Evolutionary conservation across 2,113 vertebrate genomes (phyloP).

Genomic region (Crotalus tigris): DNA sequence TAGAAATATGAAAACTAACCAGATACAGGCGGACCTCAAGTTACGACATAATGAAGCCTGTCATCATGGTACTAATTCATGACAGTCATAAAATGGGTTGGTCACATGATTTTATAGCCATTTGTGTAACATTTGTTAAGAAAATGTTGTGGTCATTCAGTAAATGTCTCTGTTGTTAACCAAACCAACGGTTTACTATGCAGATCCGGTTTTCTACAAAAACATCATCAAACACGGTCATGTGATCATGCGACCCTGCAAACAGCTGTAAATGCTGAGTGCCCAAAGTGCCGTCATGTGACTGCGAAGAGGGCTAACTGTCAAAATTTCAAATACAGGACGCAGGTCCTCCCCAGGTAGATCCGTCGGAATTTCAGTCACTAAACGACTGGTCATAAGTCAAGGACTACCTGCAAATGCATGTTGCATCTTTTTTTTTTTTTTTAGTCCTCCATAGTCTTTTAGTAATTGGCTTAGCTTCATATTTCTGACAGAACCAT

Average conservation of each 20-base stretch:
- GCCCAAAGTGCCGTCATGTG: neutral
- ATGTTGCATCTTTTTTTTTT: neutral
- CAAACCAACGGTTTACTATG: neutral
- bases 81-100: neutral
- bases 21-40: neutral
- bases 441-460: constrained; percentile 13
- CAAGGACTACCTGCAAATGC: neutral
- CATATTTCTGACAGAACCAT: constrained; percentile 55
- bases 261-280: neutral
- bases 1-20: constrained; percentile 27
- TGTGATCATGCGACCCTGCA: neutral
- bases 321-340: neutral
- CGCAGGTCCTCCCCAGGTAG: neutral
- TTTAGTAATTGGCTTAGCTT: constrained; percentile 48
- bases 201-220: neutral
- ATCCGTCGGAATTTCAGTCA: neutral
- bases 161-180: neutral
- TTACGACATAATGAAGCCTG: neutral
- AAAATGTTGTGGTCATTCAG: neutral
- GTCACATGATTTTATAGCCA: neutral
- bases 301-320: neutral
- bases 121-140: neutral
- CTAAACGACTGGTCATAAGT: neutral
- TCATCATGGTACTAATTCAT: neutral
- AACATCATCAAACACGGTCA: neutral